A percentile compares a stretch with the other conserved stretches of the same genome.
These are phyloP conservation scores for Blomia tropicalis DNA, from an alignment of 2,888 invertebrate species.

Conservation along the genomic window DNA sequence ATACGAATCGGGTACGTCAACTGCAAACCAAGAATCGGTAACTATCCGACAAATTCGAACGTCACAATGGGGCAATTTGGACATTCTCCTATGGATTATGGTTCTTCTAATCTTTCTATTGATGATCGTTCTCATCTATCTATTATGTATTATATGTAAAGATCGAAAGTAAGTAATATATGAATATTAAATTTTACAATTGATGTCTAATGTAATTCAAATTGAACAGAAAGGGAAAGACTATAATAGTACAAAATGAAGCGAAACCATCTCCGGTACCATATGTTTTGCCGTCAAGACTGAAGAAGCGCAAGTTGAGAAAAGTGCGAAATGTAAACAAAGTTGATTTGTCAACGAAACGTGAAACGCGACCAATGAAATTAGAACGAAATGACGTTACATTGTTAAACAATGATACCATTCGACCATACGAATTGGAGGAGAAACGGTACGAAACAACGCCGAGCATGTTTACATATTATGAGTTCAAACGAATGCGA, in stretches of 20 bases:
- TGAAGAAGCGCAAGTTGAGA: neutral
- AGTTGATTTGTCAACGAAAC: neutral
- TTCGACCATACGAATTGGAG: constrained; percentile 3
- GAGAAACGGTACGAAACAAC: neutral
- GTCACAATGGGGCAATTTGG: constrained; percentile 1
- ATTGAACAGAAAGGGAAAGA: neutral
- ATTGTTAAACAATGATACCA: too few species aligned
- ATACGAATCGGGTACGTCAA: neutral
- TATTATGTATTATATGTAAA: neutral
- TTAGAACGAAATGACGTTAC: too few species aligned
- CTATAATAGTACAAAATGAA: neutral
- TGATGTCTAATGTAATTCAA: neutral
- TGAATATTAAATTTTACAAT: neutral
- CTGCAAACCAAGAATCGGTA: neutral
- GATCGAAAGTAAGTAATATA: neutral
- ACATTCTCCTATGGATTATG: constrained; percentile 2
- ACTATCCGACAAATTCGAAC: neutral
- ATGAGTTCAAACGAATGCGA: neutral
- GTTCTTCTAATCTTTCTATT: neutral
- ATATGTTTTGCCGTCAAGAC: too few species aligned
- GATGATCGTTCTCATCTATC: constrained; percentile 1
- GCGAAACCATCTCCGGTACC: too few species aligned
- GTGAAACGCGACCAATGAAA: neutral
- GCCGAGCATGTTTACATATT: constrained; percentile 2
- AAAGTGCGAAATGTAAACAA: neutral